These are phyloP conservation scores for Leptopilina clavipes DNA, from an alignment of 1,140 invertebrate genomes.

Conservation along the genomic window DNA sequence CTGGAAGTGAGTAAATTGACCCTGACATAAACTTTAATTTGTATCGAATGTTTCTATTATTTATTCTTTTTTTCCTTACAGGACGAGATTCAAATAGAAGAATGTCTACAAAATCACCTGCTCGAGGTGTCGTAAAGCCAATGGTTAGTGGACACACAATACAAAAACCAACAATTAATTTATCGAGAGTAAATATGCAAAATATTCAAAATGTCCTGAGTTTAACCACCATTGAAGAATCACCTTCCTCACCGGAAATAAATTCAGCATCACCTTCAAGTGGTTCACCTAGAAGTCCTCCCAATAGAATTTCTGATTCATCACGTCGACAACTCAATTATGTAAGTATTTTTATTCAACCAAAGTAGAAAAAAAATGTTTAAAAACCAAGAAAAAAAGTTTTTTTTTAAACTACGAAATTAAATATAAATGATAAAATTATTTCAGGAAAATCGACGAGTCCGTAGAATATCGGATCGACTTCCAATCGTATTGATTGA, in stretches of 20 bases:
- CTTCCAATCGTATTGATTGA: conserved; percentile 52
- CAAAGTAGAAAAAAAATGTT: too few relatives aligned
- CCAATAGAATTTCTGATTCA: neutral
- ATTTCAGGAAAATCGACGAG: conserved; percentile 55
- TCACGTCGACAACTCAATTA: conserved; percentile 17
- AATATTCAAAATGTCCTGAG: conserved; percentile 59
- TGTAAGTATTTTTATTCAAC: conserved; percentile 6
- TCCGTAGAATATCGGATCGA: conserved; percentile 61
- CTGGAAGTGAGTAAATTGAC: conserved; percentile 49
- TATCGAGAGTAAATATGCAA: conserved; percentile 69
- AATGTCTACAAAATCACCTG: conserved; percentile 66
- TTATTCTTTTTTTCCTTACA: conserved; percentile 35
- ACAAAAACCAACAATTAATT: conserved; percentile 71
- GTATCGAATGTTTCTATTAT: neutral
- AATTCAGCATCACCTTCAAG: conserved; percentile 34
- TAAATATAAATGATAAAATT: conserved; percentile 26
- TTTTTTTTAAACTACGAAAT: too few relatives aligned
- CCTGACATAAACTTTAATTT: too few relatives aligned
- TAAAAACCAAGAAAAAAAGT: neutral
- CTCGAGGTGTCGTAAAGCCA: conserved; percentile 70
- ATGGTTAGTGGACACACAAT: conserved; percentile 73
- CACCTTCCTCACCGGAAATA: conserved; percentile 46
- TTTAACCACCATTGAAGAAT: conserved; percentile 67
- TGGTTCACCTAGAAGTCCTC: conserved; percentile 6
- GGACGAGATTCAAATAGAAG: conserved; percentile 57